Conservation (phyloP, 2,888 invertebrate species). For the Esperia sulphurella region DNA sequence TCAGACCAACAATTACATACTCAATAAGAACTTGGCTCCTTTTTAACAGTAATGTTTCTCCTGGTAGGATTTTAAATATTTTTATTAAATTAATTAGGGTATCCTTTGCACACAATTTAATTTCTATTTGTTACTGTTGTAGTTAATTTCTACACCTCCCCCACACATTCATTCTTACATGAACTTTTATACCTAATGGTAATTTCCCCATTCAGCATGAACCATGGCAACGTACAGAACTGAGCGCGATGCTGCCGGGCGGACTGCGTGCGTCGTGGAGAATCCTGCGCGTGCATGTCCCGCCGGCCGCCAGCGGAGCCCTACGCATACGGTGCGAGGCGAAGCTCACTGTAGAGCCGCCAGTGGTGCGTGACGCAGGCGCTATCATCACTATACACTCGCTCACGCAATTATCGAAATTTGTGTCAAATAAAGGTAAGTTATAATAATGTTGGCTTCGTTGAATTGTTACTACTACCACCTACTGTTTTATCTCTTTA, state of each 20-base stretch:
- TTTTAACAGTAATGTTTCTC: too few species aligned
- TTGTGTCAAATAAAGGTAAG: conserved; percentile 54
- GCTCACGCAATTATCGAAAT: conserved; percentile 66
- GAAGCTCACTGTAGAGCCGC: conserved; percentile 56
- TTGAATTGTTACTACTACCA: too few species aligned
- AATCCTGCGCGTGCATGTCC: conserved; percentile 52
- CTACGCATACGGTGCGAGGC: conserved; percentile 65
- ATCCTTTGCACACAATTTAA: too few species aligned
- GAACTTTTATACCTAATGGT: too few species aligned
- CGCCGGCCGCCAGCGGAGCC: conserved; percentile 55
- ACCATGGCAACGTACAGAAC: conserved; percentile 62
- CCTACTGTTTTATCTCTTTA: background rate
- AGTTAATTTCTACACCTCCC: too few species aligned
- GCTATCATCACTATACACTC: conserved; percentile 61
- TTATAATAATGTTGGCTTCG: background rate
- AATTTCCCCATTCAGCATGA: conserved; percentile 46
- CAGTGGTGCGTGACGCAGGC: conserved; percentile 51
- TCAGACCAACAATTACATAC: too few species aligned
- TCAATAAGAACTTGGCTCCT: too few species aligned
- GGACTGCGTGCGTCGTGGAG: conserved; percentile 67
- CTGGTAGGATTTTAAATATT: too few species aligned
- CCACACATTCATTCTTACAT: too few species aligned
- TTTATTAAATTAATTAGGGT: too few species aligned
- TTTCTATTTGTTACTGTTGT: too few species aligned
- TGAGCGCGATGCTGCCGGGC: conserved; percentile 46